phyloP scores from a whole-genome alignment of 2,113 vertebrate species.

The Rhinopithecus roxellana region DNA sequence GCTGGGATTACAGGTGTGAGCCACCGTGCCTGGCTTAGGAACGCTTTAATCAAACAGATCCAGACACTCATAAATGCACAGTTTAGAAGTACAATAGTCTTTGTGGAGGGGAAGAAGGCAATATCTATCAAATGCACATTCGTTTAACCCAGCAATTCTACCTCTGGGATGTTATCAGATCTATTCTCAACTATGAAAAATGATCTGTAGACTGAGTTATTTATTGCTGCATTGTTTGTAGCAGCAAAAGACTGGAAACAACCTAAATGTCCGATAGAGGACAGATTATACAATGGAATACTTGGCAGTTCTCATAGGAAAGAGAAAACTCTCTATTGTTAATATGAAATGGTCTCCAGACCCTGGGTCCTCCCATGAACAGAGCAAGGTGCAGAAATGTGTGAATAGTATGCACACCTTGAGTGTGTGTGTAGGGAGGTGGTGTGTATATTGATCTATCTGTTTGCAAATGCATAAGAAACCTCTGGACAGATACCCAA shows the following conservation, averaged over 20 bases:
- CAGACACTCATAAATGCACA: background rate
- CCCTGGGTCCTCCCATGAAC: background rate
- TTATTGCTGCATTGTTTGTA: background rate
- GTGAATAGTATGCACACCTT: background rate
- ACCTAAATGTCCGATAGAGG: background rate
- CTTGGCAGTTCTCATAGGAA: background rate
- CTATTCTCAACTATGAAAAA: conserved; percentile 44
- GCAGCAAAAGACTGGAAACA: background rate
- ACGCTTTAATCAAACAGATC: background rate
- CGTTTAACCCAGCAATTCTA: background rate
- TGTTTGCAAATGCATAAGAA: background rate
- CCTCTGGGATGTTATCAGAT: conserved; percentile 41
- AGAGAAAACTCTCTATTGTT: background rate
- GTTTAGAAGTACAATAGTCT: background rate
- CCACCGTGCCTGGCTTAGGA: background rate
- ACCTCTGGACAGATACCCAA: background rate
- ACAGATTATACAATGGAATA: background rate
- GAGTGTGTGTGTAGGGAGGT: background rate
- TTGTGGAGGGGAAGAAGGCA: background rate
- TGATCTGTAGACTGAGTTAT: background rate
- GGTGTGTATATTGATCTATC: background rate
- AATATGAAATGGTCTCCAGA: background rate
- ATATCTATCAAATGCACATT: background rate
- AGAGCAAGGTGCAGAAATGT: background rate
- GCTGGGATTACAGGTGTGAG: too few relatives aligned